phyloP scores from a whole-genome alignment of 1,140 invertebrate genomes.

The Brachionus rubens region DNA sequence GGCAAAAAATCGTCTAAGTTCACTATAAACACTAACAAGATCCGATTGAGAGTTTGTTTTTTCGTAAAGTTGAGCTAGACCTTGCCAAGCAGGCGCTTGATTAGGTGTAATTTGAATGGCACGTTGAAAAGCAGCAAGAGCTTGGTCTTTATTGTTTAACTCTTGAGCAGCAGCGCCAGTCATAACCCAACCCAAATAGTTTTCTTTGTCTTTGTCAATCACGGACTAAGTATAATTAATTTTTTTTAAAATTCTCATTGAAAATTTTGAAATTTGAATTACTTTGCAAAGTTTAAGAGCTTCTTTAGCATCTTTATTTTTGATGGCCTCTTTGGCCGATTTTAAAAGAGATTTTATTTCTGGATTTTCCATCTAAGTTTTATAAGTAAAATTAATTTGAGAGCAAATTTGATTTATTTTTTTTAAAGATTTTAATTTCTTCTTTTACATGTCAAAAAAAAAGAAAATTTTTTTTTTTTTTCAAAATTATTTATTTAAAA shows the following conservation, averaged over 20 bases:
- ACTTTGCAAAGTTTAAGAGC: constrained; percentile 39
- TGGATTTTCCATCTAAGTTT: constrained; percentile 34
- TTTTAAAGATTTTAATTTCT: constrained; percentile 16
- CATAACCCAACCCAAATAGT: constrained; percentile 37
- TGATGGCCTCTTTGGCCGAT: constrained; percentile 45
- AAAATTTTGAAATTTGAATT: neutral
- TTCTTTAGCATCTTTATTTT: constrained; percentile 35
- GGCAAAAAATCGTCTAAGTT: constrained; percentile 26
- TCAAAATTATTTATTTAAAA: neutral
- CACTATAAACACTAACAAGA: constrained; percentile 20
- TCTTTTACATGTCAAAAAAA: neutral
- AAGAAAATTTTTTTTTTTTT: neutral
- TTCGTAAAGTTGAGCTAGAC: constrained; percentile 43
- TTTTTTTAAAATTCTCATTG: neutral
- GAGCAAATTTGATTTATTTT: neutral
- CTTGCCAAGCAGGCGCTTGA: constrained; percentile 39
- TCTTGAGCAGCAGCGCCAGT: constrained; percentile 41
- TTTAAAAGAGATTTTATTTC: constrained; percentile 36
- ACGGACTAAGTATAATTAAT: neutral
- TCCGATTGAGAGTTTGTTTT: constrained; percentile 23
- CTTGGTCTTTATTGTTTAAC: constrained; percentile 30
- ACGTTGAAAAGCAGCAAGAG: constrained; percentile 37
- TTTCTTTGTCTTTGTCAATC: constrained; percentile 44
- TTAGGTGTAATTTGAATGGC: constrained; percentile 32
- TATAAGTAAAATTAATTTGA: neutral